Conservation (phyloP, 2,888 invertebrate species). For the Drosophila histrio region DNA sequence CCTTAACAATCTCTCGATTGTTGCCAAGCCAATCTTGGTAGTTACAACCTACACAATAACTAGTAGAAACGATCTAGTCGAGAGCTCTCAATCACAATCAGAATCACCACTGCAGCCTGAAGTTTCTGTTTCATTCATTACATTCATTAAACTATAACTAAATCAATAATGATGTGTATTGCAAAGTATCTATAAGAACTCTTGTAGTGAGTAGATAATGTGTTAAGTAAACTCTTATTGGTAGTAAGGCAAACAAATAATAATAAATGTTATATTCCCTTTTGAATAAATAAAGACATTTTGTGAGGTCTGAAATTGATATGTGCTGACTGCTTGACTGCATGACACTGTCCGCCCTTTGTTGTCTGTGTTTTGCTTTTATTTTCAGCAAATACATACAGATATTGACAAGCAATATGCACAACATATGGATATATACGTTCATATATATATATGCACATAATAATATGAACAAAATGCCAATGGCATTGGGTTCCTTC, state of each 20-base stretch:
- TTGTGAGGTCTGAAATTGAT: slow-evolving; percentile 2
- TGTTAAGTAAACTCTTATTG: not conserved
- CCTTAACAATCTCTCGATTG: too few relatives aligned
- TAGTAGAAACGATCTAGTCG: too few relatives aligned
- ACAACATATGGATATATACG: slow-evolving; percentile 8
- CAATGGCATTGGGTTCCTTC: slow-evolving; percentile 37
- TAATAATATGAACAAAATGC: slow-evolving; percentile 24
- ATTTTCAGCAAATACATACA: slow-evolving; percentile 13
- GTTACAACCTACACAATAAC: too few relatives aligned
- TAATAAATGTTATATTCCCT: not conserved
- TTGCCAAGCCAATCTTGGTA: too few relatives aligned
- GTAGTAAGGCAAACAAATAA: not conserved
- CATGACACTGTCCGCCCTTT: slow-evolving; percentile 32
- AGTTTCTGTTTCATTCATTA: too few relatives aligned
- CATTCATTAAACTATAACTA: too few relatives aligned
- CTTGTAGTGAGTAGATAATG: not conserved
- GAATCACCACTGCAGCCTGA: too few relatives aligned
- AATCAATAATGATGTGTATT: too few relatives aligned
- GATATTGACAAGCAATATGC: not conserved
- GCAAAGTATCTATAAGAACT: too few relatives aligned
- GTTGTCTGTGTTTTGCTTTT: slow-evolving; percentile 24
- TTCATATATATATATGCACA: slow-evolving; percentile 26
- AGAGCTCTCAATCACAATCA: too few relatives aligned
- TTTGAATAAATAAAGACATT: not conserved
- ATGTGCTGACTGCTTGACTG: slow-evolving; percentile 4